phyloP scores from a whole-genome alignment of 2,797 vertebrate genomes.

The Lutra lutra region DNA sequence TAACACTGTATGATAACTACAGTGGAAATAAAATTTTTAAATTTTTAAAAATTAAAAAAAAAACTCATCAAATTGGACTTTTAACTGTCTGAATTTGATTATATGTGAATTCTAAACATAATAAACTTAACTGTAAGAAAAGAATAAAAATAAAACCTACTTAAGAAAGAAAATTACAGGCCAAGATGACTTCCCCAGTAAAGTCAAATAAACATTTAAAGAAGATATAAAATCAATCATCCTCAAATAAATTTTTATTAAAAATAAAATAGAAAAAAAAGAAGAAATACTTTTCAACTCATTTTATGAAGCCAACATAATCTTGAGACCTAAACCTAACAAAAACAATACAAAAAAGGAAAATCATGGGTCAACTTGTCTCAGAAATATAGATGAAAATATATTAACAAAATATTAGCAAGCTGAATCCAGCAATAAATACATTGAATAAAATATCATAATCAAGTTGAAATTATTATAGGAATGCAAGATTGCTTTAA shows the following conservation, averaged over 20 bases:
- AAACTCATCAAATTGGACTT: neutral
- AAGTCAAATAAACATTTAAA: neutral
- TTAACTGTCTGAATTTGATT: neutral
- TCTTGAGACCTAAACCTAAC: neutral
- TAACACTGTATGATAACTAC: neutral
- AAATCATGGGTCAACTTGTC: neutral
- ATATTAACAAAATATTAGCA: neutral
- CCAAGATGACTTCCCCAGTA: neutral
- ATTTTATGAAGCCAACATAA: conserved; percentile 12
- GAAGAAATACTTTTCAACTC: neutral
- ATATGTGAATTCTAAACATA: neutral
- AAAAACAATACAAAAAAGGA: neutral
- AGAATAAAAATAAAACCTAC: neutral
- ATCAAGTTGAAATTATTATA: conserved; percentile 1
- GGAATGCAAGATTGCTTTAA: neutral
- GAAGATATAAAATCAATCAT: neutral
- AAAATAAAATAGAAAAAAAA: neutral
- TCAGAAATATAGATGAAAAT: neutral
- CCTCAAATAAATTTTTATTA: neutral
- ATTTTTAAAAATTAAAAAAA: neutral
- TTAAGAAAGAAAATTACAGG: neutral
- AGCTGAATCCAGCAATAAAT: neutral
- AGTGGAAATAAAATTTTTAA: neutral
- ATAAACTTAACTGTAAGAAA: neutral
- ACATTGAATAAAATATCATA: neutral